Evolutionary conservation across 1,140 invertebrate species (phyloP), one percentile per base, ranked within the genome.

Genomic region (Phthorimaea operculella): DNA sequence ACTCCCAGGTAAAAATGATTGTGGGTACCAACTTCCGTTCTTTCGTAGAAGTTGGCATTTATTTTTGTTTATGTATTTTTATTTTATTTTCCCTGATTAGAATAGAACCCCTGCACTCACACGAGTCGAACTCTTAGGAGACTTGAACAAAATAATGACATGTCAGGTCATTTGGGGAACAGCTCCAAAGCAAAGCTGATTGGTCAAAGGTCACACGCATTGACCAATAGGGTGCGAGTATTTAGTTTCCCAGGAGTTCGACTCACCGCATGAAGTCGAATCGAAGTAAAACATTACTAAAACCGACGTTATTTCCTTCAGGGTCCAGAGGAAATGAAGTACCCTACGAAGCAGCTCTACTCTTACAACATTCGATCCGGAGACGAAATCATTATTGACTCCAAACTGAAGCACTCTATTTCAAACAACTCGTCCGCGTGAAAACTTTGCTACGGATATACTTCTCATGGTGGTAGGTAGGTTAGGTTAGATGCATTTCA

Each of bases 311-410:
- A 28, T 11, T 34, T 39, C 36, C n/a, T 79, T 90, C 85, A 92
- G 87, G 93, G 94, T 7, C 92, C 94, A 1, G 94, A 96, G 85
- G 93, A 95, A 76, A 94, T 97, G 92, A 89, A 90, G 59, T 96
- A 90, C 72, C 93, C 94, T 1, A 92, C 93, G 59, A 95, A 96
- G 68, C 93, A 94, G 74, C 86, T 97, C 17, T 97, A 96, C 77
- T 94, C 94, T 54, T 97, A 96, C 80, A 96, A 96, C 79, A 93
- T 97, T 55, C 87, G 90, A 58, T 94, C 93, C 64, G 95, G 94
- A 1, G 95, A 97, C 85, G 94, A 97, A 79, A 96, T 97, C 67
- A 93, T 96, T 54, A 92, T 97, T 53, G 93, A 96, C 74, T 91
- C 90, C 58, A 93, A 93, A 68, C 59, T 83, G 21, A 82, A 82